phyloP scores from a whole-genome alignment of 2,797 vertebrate species.

The Austrolebias charrua region DNA sequence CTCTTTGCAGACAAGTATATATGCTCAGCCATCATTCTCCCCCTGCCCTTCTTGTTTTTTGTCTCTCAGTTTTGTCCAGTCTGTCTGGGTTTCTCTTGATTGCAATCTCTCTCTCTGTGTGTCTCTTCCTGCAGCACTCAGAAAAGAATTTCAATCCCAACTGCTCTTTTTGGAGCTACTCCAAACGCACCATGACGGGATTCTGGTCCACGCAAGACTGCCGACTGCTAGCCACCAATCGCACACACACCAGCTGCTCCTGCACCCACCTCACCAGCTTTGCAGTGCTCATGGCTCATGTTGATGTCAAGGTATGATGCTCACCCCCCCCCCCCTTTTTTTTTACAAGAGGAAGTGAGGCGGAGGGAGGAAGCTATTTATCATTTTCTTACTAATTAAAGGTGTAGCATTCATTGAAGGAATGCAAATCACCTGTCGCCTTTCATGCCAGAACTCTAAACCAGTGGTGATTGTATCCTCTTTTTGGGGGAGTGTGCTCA shows the following conservation, averaged over 20 bases:
- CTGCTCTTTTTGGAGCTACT: constrained; percentile 99
- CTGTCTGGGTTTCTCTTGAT: constrained; percentile 25
- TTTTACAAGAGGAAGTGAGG: constrained; percentile 9
- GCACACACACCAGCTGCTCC: constrained; percentile 95
- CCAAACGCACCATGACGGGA: constrained; percentile 95
- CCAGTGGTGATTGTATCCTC: no score
- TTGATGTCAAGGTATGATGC: constrained; percentile 92
- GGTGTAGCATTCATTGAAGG: neutral
- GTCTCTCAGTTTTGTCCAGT: constrained; percentile 24
- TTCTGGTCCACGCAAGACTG: constrained; percentile 99
- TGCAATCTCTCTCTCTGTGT: neutral
- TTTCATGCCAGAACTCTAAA: no score
- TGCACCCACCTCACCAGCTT: constrained; percentile 99
- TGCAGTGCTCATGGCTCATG: constrained; percentile 95
- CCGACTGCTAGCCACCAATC: constrained; percentile 91
- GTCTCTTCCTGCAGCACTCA: constrained; percentile 82
- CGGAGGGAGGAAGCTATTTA: constrained; percentile 45
- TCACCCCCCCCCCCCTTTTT: constrained; percentile 12
- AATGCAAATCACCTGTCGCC: no score
- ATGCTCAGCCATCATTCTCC: constrained; percentile 27
- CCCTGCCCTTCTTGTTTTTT: constrained; percentile 26
- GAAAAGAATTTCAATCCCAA: constrained; percentile 99
- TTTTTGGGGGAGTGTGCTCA: no score
- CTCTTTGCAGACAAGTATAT: constrained; percentile 21
- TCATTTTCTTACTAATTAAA: constrained; percentile 57